Percentiles rank a stretch among this genome's conserved stretches.
These are phyloP conservation scores for Mythimna vitellina DNA, from an alignment of 2,888 invertebrate species.

Conservation along the genomic window DNA sequence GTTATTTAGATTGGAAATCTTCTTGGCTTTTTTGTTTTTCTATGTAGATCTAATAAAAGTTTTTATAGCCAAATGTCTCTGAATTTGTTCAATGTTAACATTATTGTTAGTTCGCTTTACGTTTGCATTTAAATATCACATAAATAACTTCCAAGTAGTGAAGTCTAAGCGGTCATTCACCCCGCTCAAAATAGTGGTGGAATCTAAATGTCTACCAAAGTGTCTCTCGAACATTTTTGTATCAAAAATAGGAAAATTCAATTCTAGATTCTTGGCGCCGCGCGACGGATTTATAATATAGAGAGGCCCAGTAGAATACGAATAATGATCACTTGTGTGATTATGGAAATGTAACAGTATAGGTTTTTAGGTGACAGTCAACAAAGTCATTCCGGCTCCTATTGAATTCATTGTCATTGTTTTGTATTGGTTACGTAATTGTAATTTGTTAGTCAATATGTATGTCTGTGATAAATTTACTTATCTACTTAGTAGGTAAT, in stretches of 20 bases:
- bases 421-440: background rate
- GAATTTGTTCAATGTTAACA: conserved; percentile 61
- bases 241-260: conserved; percentile 58
- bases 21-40: background rate
- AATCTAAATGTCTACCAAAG: conserved; percentile 53
- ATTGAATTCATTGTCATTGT: conserved; percentile 17
- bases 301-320: conserved; percentile 54
- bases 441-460: background rate
- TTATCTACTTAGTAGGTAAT: too few relatives aligned
- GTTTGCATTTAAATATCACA: conserved; percentile 57
- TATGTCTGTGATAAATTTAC: background rate
- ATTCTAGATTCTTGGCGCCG: conserved; percentile 53
- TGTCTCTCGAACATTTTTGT: conserved; percentile 49
- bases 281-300: background rate
- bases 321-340: conserved; percentile 9
- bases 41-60: background rate
- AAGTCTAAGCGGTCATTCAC: conserved; percentile 57
- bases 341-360: conserved; percentile 15
- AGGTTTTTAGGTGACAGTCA: background rate
- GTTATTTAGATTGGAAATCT: background rate
- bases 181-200: conserved; percentile 64
- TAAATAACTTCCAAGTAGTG: conserved; percentile 56
- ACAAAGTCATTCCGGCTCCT: conserved; percentile 4
- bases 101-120: conserved; percentile 42
- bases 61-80: conserved; percentile 22